Evolutionary conservation across 2,113 vertebrate genomes (phyloP).

Genomic region (Phyllostomus hastatus): DNA sequence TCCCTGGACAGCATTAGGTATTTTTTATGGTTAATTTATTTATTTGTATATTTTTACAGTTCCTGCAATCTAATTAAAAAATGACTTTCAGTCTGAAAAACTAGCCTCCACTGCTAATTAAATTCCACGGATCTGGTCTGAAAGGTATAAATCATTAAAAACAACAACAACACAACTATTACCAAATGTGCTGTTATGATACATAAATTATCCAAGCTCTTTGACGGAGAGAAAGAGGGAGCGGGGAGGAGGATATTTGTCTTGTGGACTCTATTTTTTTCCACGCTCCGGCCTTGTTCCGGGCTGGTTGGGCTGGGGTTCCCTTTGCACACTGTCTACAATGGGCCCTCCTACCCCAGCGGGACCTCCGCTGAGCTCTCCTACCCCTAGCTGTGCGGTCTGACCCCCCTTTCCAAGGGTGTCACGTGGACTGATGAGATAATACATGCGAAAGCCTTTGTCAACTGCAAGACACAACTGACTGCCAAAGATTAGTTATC

Average conservation of each 20-base stretch:
- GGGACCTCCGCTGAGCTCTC: neutral
- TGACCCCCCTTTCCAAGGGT: neutral
- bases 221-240: neutral
- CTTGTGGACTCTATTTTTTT: neutral
- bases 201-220: constrained; percentile 25
- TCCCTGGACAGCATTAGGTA: neutral
- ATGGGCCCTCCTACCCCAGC: neutral
- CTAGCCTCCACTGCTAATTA: constrained; percentile 38
- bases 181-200: neutral
- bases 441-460: neutral
- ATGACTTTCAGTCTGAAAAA: constrained; percentile 33
- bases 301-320: neutral
- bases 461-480: neutral
- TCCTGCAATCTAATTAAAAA: constrained; percentile 52
- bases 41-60: constrained; percentile 44
- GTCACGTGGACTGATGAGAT: constrained; percentile 52
- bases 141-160: constrained; percentile 34
- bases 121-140: constrained; percentile 15
- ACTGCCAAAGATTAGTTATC: constrained; percentile 22
- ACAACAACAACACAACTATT: neutral
- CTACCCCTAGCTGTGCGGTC: neutral
- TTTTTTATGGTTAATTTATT: neutral
- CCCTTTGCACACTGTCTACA: neutral
- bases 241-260: neutral
- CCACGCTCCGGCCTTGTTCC: neutral